Percentiles rank a stretch among this genome's conserved stretches.
These are phyloP conservation scores for Phrynocephalus guinanensis DNA, from an alignment of 2,797 vertebrate genomes.

Conservation along the genomic window DNA sequence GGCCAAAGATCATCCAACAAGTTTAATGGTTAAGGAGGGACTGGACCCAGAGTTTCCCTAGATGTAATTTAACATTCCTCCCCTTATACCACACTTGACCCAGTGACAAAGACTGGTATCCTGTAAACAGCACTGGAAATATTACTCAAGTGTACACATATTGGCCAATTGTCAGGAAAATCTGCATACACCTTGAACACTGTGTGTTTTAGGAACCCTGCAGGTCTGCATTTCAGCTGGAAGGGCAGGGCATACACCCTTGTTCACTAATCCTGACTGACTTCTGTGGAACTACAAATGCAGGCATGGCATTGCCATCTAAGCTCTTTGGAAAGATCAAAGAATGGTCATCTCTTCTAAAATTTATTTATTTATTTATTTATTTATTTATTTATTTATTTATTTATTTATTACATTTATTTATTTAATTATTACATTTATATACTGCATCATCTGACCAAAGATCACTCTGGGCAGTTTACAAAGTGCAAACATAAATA, in stretches of 20 bases:
- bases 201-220: not conserved
- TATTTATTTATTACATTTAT: no score
- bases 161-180: not conserved
- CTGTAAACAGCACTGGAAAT: not conserved
- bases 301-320: not conserved
- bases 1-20: not conserved
- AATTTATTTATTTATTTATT: no score
- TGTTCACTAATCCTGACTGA: not conserved
- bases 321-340: not conserved
- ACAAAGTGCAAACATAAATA: no score
- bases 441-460: no score
- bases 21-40: not conserved
- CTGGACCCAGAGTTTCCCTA: not conserved
- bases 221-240: no score
- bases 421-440: no score
- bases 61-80: not conserved
- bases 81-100: not conserved
- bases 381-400: no score
- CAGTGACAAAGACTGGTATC: not conserved
- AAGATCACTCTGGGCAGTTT: no score
- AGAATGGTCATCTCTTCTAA: no score
- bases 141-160: not conserved
- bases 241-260: not conserved
- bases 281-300: not conserved
- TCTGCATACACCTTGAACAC: not conserved